Base-by-base conservation (phyloP, 2,888 invertebrate species). In the Mythimna pallens region DNA sequence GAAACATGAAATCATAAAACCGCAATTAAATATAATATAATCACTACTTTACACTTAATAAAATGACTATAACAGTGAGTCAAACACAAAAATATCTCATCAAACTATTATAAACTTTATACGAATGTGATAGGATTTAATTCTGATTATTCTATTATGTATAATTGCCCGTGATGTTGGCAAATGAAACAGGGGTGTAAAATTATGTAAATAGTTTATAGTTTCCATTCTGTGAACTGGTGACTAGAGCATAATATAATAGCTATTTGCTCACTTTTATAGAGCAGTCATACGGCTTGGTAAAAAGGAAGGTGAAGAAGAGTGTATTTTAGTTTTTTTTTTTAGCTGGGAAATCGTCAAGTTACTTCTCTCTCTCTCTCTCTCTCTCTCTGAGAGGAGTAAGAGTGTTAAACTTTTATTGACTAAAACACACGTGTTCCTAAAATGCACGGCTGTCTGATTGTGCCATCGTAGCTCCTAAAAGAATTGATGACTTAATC, bases 121-220 rank as follows among this genome's bases (percentile, higher is more conserved):
- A 25, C 47, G 12, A 65, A 62, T 25, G 12, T 10, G 2, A 30
- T 73, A 65, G 20, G 52, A 36, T 74, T 65, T 80, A 52, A 47
- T 66, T 77, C 9, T 57, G 43, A 54, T 54, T 80, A 57, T 70
- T 30, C 1, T 40, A 52, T n/a, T 20, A 5, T 22, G 20, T 43
- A 12, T n/a, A 22, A 40, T 59, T 59, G 40, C 22, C n/a, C 10
- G 55, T 20, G 5, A 30, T 40, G 61, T 79, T 57, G 59, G 30
- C 12, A n/a, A 50, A 25, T 61, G 59, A 52, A 14, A 47, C 14
- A 57, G 76, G 76, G 76, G 76, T 68, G 50, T 65, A 64, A 43
- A 74, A 65, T 81, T 78, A 81, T 76, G 81, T 52, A 76, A 76
- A 76, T 76, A 36, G 22, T 75, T 70, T 50, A 62, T 25, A 43